Conservation (phyloP, 2,797 vertebrate species). For the Cirrhinus molitorella region DNA sequence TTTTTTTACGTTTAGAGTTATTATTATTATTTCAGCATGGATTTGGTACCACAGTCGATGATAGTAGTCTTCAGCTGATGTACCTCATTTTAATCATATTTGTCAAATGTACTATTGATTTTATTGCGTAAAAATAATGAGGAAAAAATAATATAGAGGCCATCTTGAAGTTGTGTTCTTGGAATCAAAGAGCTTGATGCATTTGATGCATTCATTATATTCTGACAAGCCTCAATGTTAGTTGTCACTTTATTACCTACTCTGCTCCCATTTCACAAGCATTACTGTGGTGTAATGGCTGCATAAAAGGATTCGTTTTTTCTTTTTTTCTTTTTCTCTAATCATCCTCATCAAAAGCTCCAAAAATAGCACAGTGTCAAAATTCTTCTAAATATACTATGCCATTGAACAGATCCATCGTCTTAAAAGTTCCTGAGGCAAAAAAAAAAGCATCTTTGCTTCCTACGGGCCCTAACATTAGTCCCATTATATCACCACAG, state of each 20-base stretch:
- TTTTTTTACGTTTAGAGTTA: too few relatives aligned
- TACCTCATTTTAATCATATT: background rate
- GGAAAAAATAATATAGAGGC: background rate
- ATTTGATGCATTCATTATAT: background rate
- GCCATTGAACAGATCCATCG: background rate
- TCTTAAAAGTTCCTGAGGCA: background rate
- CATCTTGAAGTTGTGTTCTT: background rate
- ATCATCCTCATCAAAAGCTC: slow-evolving; percentile 11
- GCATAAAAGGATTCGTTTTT: background rate
- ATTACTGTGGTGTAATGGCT: background rate
- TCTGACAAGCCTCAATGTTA: background rate
- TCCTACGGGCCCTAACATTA: slow-evolving; percentile 21
- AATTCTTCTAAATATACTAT: slow-evolving; percentile 17
- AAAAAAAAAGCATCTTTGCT: background rate
- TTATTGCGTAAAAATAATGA: background rate
- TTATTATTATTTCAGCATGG: slow-evolving; percentile 9
- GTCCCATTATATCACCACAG: slow-evolving; percentile 40
- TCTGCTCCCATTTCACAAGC: background rate
- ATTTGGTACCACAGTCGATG: background rate
- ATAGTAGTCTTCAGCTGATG: background rate
- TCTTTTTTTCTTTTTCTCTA: background rate
- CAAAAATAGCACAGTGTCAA: slow-evolving; percentile 27
- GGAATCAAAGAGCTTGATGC: background rate
- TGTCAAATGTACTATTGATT: slow-evolving; percentile 10
- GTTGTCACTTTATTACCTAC: background rate